Percentiles rank a stretch among this genome's conserved stretches.
These are phyloP conservation scores for Leptodactylus fuscus DNA, from an alignment of 2,113 vertebrate species.

Conservation along the genomic window DNA sequence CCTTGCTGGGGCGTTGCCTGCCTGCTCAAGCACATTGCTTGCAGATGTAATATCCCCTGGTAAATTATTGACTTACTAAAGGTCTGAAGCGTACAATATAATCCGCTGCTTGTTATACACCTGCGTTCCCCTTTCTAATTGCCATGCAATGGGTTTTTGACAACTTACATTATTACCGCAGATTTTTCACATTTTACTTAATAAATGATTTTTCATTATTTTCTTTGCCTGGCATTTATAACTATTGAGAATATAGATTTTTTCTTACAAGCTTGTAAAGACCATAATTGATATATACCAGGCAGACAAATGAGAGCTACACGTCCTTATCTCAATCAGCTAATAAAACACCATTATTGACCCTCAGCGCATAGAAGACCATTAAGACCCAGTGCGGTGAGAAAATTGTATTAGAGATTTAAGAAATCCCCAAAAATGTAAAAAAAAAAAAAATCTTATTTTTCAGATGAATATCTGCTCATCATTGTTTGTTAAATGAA, in stretches of 20 bases:
- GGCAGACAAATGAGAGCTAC: neutral
- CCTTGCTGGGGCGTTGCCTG: too few species aligned
- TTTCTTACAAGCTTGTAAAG: neutral
- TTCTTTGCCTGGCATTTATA: slow-evolving; percentile 19
- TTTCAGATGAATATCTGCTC: too few species aligned
- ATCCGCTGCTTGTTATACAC: neutral
- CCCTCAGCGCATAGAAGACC: neutral
- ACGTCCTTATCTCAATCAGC: neutral
- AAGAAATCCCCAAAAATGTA: too few species aligned
- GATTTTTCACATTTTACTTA: slow-evolving; percentile 3
- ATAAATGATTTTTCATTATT: slow-evolving; percentile 20
- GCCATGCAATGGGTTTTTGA: neutral
- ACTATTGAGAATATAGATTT: slow-evolving; percentile 18
- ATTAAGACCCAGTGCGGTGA: neutral
- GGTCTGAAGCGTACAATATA: neutral
- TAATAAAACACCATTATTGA: neutral
- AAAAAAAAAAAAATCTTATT: too few species aligned
- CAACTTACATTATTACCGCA: too few species aligned
- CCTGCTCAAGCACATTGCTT: neutral
- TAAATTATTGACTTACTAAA: neutral
- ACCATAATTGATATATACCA: neutral
- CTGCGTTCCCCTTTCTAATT: neutral
- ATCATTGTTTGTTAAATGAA: too few species aligned
- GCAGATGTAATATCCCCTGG: too few species aligned
- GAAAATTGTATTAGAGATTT: too few species aligned